Base-by-base conservation (phyloP, 2,888 invertebrate species). In the Volucella inflata region DNA sequence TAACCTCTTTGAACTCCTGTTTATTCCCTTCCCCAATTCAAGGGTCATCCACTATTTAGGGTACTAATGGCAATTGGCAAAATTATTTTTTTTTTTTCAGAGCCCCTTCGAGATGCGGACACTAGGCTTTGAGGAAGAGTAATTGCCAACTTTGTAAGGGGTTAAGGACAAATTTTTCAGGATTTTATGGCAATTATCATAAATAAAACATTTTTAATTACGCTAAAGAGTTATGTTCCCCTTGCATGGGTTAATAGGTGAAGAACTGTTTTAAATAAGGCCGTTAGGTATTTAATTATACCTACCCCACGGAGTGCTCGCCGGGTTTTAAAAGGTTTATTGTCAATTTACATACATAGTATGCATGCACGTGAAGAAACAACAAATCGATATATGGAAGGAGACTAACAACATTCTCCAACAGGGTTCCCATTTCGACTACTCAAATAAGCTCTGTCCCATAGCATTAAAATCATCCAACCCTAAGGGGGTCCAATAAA, bases 151-250 rank as follows among this genome's bases (percentile, higher is more conserved):
- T 21, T 46, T 40, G 38, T 67, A 50, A 21, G 46, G 42, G n/a
- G 59, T 68, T 62, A 53, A 59, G 48, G 67, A 67, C 40, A 65
- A 51, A 71, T 53, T 36, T 53, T 12, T 12, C 36, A 38, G 50
- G 71, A 30, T 17, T 30, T 81, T 48, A 53, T 67, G 12, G 70
- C 60, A 76, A 82, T 82, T 76, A 77, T 65, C 59, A 65, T 77
- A 65, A 68, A 75, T 75, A 68, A 50, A n/a, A 48, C 16, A 79
- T 75, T 75, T 81, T 81, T 81, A 74, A 81, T 68, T 57, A 68
- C 60, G 50, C 38, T 30, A 76, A 59, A 57, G 50, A 59, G 51
- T 67, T 51, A 59, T 42, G 67, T 59, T 40, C 9, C 64, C 46
- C 17, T 14, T 59, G 59, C 21, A 16, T 40, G 38, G 21, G 55